Evolutionary conservation across 37 sponge, comb jelly and placozoan species (phyloP), one percentile per base, ranked within the genome.

Genomic region (Spongia lamella): DNA sequence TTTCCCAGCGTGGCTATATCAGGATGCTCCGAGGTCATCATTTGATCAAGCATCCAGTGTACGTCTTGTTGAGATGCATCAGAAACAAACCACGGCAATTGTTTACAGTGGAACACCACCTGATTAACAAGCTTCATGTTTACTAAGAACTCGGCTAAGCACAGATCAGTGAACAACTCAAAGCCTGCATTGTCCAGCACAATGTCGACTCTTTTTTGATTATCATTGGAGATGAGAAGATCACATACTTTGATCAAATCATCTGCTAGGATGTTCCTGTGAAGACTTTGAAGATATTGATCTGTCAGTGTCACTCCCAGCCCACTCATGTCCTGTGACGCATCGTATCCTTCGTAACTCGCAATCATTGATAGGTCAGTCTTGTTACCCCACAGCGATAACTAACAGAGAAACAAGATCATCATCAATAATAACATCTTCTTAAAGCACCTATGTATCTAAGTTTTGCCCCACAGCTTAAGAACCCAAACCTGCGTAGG

Each of bases 11-110:
- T 9, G 15, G 72, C 21, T 0, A 92, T 74, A 43, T 65, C 64
- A 0, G 40, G 26, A 22, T 76, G 62, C 47, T 54, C 75, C 20
- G 74, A 62, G 31, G 77, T 30, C 3, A 15, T 0, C 57, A 95
- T 79, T 34, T 73, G 79, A 16, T 91, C 84, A 30, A 94, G 66
- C 4, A 82, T 88, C 86, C 91, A 95, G 56, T 85, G 27, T 27
- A 98, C 61, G 61, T 98, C 99, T 1, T 33, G 32, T 11, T 65
- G 61, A 50, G 89, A 68, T 4, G 84, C 96, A 61, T 98, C 99
- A 2, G 96, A 95, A n/a, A 95, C 94, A 81, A 98, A 98, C 99
- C 99, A 98, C 14, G 99, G 99, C 38, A 95, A 58, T 57, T 82
- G 69, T 77, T 98, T 98, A 64, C 79, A 81, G 70, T 98, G 93